Conservation (phyloP, 35 echinoderm and acorn worm genomes). For the Ophiothrix spiculata region DNA sequence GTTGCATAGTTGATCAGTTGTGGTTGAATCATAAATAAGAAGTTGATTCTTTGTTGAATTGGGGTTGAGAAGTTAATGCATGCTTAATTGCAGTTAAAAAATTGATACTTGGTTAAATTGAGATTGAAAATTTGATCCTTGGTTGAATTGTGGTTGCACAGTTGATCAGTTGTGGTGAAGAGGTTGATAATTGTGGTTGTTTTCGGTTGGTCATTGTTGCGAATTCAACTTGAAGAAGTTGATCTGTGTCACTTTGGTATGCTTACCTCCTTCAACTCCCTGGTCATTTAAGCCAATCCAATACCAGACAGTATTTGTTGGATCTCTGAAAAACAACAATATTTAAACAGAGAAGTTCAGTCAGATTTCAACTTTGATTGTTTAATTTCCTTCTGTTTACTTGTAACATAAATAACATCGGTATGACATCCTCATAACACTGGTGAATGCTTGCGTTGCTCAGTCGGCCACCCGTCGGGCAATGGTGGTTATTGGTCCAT, state of each 20-base stretch:
- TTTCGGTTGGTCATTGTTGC: neutral
- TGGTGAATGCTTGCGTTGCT: no score
- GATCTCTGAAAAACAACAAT: constrained; percentile 18
- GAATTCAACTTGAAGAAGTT: neutral
- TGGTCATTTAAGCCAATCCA: constrained; percentile 69
- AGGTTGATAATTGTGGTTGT: neutral
- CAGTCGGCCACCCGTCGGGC: no score
- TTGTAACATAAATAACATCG: neutral
- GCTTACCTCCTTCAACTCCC: constrained; percentile 41
- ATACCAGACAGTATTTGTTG: constrained; percentile 25
- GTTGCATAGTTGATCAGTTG: no score
- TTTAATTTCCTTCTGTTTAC: neutral
- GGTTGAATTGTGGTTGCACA: no score
- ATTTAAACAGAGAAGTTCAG: neutral
- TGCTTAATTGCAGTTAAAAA: no score
- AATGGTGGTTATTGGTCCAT: no score
- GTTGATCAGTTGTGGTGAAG: no score
- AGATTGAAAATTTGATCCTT: neutral
- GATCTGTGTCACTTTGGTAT: neutral
- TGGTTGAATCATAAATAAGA: no score
- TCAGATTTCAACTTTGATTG: neutral
- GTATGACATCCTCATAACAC: no score
- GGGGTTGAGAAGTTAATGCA: no score
- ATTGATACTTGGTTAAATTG: neutral
- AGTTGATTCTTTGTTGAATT: no score